Evolutionary conservation across 2,797 vertebrate species (phyloP), one percentile per base, ranked within the genome.

Genomic region (Muscicapa comitata): DNA sequence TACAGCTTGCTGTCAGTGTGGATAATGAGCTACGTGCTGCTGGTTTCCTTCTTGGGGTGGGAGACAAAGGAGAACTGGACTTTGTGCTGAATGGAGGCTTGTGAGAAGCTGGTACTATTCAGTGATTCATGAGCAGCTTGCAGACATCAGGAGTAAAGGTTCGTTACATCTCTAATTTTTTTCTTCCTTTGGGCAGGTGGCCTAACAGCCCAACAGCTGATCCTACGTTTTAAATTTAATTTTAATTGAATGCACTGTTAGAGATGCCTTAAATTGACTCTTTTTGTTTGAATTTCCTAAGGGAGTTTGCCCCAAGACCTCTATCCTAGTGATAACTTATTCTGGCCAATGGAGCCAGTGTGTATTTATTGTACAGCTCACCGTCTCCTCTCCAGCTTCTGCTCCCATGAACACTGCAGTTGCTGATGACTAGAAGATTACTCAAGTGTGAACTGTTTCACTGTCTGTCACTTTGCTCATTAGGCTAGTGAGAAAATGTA

Each of bases 391-490:
- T 80, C 92, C 23, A 33, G 84, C 76, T 67, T 96, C 89, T 94
- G 86, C 93, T 85, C 58, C 95, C 93, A 71, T 74, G 94, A 97
- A 85, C 43, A 17, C 65, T 79, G 96, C 95, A 29, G 86, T 97
- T 97, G 95, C 97, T 97, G 96, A 97, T 97, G 97, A 97, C 96
- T 97, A 67, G 97, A 95, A 97, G 97, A 97, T 97, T 98, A 98
- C 97, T 98, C 97, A 95, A 96, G 97, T 97, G 97, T 98, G 98
- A 98, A 97, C 91, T 97, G 96, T 97, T 97, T 97, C 95, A 90
- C 96, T 98, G 98, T 96, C 98, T 98, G 98, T 98, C 98, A 98
- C 97, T 97, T 97, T 98, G 97, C 98, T 98, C 97, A 98, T 98
- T 98, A 98, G 97, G 97, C 95, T 96, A 97, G 95, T 97, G 96